These are phyloP conservation scores for Ibycter americanus DNA, from an alignment of 2,797 vertebrate genomes.

Conservation along the genomic window DNA sequence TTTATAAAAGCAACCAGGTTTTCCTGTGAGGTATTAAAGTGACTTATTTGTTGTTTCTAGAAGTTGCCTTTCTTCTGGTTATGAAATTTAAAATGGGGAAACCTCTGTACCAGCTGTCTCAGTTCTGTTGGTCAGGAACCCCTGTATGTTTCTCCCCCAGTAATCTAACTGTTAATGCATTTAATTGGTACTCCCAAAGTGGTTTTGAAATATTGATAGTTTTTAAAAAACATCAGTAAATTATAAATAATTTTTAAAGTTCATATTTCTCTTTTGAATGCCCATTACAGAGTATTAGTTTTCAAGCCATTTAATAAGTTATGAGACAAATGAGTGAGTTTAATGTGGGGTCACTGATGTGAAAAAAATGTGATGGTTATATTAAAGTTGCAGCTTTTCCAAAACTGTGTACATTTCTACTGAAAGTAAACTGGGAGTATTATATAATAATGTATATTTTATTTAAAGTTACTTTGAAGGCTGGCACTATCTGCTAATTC, in stretches of 20 bases:
- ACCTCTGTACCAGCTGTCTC: conserved; percentile 5
- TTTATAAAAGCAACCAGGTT: conserved; percentile 27
- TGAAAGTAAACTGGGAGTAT: conserved; percentile 13
- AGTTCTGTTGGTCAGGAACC: conserved; percentile 48
- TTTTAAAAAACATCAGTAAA: conserved; percentile 76
- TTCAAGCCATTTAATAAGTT: conserved; percentile 76
- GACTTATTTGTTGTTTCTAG: conserved; percentile 47
- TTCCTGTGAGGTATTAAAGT: conserved; percentile 28
- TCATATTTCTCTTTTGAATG: conserved; percentile 77
- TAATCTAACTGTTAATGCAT: conserved; percentile 66
- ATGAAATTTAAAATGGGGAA: not conserved
- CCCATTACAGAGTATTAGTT: conserved; percentile 76
- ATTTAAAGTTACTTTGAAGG: conserved; percentile 31
- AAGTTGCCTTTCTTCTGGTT: conserved; percentile 38
- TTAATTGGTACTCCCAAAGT: conserved; percentile 75
- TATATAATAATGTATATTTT: conserved; percentile 22
- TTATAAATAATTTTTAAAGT: conserved; percentile 80
- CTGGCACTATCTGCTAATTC: not conserved
- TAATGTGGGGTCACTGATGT: conserved; percentile 44
- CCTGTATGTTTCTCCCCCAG: conserved; percentile 13
- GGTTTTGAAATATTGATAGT: conserved; percentile 74
- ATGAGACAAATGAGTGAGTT: conserved; percentile 71
- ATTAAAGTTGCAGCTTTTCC: conserved; percentile 54
- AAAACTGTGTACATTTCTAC: conserved; percentile 43
- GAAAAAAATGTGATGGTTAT: conserved; percentile 26